Evolutionary conservation across 2,888 invertebrate genomes (phyloP), one percentile per base, ranked within the genome.

Genomic region (Phyllotreta striolata): DNA sequence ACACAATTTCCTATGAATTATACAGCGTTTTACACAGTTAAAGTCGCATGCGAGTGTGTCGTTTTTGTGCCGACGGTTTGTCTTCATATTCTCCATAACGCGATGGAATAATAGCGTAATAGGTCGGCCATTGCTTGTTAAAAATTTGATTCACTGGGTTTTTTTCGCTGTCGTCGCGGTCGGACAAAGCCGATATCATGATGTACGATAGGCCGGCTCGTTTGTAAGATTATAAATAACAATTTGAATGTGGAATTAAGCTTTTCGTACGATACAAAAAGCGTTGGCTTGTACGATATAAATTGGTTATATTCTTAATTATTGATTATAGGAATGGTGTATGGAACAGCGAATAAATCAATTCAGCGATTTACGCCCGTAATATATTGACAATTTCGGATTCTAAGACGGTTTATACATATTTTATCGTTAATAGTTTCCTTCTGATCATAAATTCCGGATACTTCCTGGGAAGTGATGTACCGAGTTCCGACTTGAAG

Each of bases 41-140:
- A 14, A 39, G 43, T 65, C 47, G 65, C 62, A 62, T 65, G 62
- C 62, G 55, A 62, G 62, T 55, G 62, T 65, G 43, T 62, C 58
- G 54, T 65, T 65, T 55, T 56, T 65, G 62, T 52, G 55, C 6
- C 13, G 52, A 49, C 57, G 47, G 52, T 65, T 65, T 65, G 65
- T 65, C 65, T 62, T 65, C 65, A 65, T 65, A 62, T 62, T 40
- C 12, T 65, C 35, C 62, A 41, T 64, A 43, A 47, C 55, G 55
- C 47, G 47, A 54, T 55, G 55, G 46, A 60, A 55, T 64, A 64
- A 64, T 64, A 40, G 55, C 37, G 60, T 43, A 60, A 43, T 60
- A 62, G 47, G 46, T 24, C 47, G 55, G 35, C 39, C 14, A 46
- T 34, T 37, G 40, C 55, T 47, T 55, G 47, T 56, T 47, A 49